Evolutionary conservation across 2,888 invertebrate genomes (phyloP), one percentile per base, ranked within the genome.

Genomic region (Morpho achilles): DNA sequence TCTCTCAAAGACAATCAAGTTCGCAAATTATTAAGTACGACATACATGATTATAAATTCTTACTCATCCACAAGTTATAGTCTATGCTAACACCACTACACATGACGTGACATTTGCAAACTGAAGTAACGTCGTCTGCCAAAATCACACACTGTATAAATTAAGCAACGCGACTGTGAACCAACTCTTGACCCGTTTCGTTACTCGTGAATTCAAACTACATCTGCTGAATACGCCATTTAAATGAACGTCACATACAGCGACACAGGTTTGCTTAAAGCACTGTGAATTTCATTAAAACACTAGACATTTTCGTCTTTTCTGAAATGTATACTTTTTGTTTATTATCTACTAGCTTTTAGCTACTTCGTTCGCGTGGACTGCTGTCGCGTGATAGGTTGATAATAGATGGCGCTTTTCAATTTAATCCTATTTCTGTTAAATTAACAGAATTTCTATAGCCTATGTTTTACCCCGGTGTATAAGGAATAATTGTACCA

Each of bases 101-200:
- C 46, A 47, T 47, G 49, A 45, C 43, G 45, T 47, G 49, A 49
- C 43, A 42, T 56, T 61, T 39, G 10, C 55, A 50, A 55, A 49
- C 46, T 43, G 46, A 53, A 59, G 54, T 49, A 61, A 54, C 56
- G 50, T 59, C 45, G 53, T 53, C 46, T 56, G 58, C 56, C 61
- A 46, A 61, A 61, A 61, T 59, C 56, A 59, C 50, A 47, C 10
- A 43, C 51, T 59, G 61, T 56, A 59, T 56, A 49, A 59, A 59
- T 61, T 59, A 61, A 61, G 50, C 55, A 56, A 49, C 44, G 50
- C 43, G 50, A 42, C 50, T 53, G 61, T 55, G 60, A 50, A 54
- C 52, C 49, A 55, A 50, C 60, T 53, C 62, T 63, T 60, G 60
- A 63, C 62, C 62, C 53, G 60, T 53, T 62, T 58, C 53, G 57